These are phyloP conservation scores for Tricholauxania praeusta DNA, from an alignment of 2,888 invertebrate genomes.

Conservation along the genomic window DNA sequence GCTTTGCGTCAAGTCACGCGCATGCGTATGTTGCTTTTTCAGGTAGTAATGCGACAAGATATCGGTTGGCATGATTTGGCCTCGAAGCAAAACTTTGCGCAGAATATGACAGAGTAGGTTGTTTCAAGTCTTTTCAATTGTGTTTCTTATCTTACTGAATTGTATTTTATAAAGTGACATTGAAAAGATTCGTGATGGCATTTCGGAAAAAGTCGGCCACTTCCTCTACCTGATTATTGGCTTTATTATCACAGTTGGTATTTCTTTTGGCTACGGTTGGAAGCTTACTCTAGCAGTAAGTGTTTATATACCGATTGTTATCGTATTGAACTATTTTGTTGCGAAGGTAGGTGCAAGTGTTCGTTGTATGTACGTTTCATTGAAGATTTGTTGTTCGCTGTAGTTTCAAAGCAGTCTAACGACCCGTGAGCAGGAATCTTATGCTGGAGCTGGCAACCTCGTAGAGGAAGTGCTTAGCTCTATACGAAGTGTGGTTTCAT, in stretches of 20 bases:
- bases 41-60: slow-evolving; percentile 77
- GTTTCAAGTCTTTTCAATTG: not conserved
- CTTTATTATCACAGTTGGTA: slow-evolving; percentile 73
- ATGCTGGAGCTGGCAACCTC: slow-evolving; percentile 81
- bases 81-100: slow-evolving; percentile 79
- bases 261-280: slow-evolving; percentile 87
- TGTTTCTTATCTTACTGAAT: not conserved
- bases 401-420: slow-evolving; percentile 77
- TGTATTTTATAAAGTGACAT: slow-evolving; percentile 72
- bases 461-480: slow-evolving; percentile 82
- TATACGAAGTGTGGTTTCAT: slow-evolving; percentile 82
- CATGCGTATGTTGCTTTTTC: slow-evolving; percentile 74
- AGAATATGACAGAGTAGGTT: slow-evolving; percentile 81
- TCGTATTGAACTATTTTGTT: slow-evolving; percentile 79
- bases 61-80: slow-evolving; percentile 81
- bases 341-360: slow-evolving; percentile 73
- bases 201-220: slow-evolving; percentile 86
- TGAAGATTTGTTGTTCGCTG: too few species aligned
- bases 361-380: too few species aligned
- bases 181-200: slow-evolving; percentile 85
- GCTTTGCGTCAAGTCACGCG: slow-evolving; percentile 75
- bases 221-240: slow-evolving; percentile 72
- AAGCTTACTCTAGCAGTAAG: slow-evolving; percentile 85
- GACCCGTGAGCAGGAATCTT: slow-evolving; percentile 76
- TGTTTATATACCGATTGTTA: slow-evolving; percentile 82